Percentiles rank a stretch among this genome's conserved stretches.
These are phyloP conservation scores for Sycobia sp. DNA, from an alignment of 1,140 invertebrate genomes.

Conservation along the genomic window DNA sequence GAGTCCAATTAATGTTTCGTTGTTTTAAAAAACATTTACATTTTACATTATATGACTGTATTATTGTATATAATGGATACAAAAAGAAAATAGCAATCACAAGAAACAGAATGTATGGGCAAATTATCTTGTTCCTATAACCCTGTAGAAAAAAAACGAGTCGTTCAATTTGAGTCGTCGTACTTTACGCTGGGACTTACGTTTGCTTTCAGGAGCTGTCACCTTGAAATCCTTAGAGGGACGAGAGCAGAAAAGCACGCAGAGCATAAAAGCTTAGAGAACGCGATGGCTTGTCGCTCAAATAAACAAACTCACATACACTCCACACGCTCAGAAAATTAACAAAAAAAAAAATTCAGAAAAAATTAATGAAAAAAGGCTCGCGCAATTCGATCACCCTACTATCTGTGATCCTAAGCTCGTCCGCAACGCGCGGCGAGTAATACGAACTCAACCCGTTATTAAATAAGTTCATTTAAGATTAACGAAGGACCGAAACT, in stretches of 20 bases:
- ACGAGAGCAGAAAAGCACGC: conserved; percentile 47
- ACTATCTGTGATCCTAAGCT: conserved; percentile 60
- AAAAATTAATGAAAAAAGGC: conserved; percentile 44
- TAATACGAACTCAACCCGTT: conserved; percentile 60
- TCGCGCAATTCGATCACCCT: conserved; percentile 59
- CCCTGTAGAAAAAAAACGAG: no score
- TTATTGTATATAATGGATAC: no score
- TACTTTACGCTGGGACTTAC: conserved; percentile 33
- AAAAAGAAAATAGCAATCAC: no score
- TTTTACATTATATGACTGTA: no score
- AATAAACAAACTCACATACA: no score
- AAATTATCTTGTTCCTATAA: no score
- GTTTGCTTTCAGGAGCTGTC: conserved; percentile 64
- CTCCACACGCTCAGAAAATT: no score
- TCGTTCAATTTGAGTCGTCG: no score
- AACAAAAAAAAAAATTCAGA: conserved; percentile 33
- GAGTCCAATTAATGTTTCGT: no score
- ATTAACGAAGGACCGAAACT: conserved; percentile 32
- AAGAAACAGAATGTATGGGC: no score
- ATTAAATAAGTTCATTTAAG: conserved; percentile 46
- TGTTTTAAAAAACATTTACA: no score
- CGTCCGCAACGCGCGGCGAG: conserved; percentile 41
- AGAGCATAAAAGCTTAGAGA: conserved; percentile 39
- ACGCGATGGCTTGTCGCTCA: conserved; percentile 21
- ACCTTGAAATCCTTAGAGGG: conserved; percentile 59